These are phyloP conservation scores for Trematomus bernacchii DNA, from an alignment of 2,797 vertebrate genomes.

Conservation along the genomic window DNA sequence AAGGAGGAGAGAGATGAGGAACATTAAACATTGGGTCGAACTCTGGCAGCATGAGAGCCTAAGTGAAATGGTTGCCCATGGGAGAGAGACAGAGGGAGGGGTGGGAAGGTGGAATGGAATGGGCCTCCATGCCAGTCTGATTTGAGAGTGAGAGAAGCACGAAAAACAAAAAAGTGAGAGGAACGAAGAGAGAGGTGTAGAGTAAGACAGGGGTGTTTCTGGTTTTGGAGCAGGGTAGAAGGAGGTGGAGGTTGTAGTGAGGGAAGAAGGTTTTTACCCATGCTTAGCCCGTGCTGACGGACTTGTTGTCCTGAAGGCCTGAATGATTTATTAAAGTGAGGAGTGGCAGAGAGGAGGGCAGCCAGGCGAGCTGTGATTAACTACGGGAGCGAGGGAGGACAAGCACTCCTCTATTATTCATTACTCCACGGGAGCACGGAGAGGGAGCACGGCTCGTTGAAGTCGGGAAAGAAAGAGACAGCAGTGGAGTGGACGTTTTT, in stretches of 20 bases:
- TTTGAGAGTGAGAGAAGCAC: conserved; percentile 34
- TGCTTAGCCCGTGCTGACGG: conserved; percentile 55
- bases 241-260: conserved; percentile 13
- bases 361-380: conserved; percentile 85
- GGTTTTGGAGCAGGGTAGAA: conserved; percentile 13
- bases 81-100: conserved; percentile 12
- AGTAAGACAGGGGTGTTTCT: conserved; percentile 7
- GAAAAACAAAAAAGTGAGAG: not conserved
- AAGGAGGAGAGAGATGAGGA: conserved; percentile 30
- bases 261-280: conserved; percentile 42
- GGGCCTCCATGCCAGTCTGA: conserved; percentile 24
- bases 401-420: conserved; percentile 86
- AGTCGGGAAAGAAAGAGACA: conserved; percentile 37
- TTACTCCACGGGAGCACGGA: conserved; percentile 70
- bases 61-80: conserved; percentile 62
- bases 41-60: conserved; percentile 49
- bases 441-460: conserved; percentile 45
- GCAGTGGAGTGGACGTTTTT: conserved; percentile 23
- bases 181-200: conserved; percentile 15
- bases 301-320: conserved; percentile 75
- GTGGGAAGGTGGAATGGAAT: conserved; percentile 5
- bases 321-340: conserved; percentile 86
- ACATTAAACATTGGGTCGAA: conserved; percentile 34
- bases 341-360: conserved; percentile 77
- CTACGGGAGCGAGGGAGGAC: conserved; percentile 80